Base-by-base conservation (phyloP, 53 echinoderm and acorn worm species). In the Echinometra lucunter region DNA sequence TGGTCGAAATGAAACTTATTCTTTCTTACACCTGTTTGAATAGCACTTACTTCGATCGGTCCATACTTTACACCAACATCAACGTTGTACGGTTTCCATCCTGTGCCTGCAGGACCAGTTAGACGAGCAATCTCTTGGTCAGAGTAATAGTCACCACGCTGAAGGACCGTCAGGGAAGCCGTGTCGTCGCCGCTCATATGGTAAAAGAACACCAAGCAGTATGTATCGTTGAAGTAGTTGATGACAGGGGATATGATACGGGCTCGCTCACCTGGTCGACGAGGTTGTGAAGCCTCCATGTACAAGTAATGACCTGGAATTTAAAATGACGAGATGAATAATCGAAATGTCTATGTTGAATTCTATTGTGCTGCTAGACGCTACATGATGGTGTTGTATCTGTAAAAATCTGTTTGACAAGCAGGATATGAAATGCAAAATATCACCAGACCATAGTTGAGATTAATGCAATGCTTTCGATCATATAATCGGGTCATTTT, bases 221-320 rank as follows among this genome's bases (percentile, higher is more conserved):
- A 89, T 30, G 89, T 34, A 12, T 95, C 96, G 30, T 70, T 91
- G n/a, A 42, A 92, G n/a, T 80, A 58, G 88, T 45, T 75, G 28
- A 98, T 91, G 23, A 28, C 69, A 0, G 98, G 98, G 27, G 94
- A 97, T 57, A 89, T 58, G 21, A 97, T 16, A 12, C 82, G 66
- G 27, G 98, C 98, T 27, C 57, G 81, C 45, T 98, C 90, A 1
- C 90, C 90, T 4, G 98, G 97, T 37, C 96, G 81, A 23, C 96
- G 95, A 34, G 98, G 98, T 66, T 95, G 95, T 18, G 99, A 99
- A 19, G 99, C 91, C 72, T 99, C 99, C 15, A 98, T 63, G 96
- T 95, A 99, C 49, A 99, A 60, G 94, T 97, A 99, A 30, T 94
- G 94, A 16, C 99, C 99, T 98, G 49, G 1, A 60, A 49, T 7